These are phyloP conservation scores for Amphilophus citrinellus DNA, from an alignment of 2,113 vertebrate species.

Conservation along the genomic window DNA sequence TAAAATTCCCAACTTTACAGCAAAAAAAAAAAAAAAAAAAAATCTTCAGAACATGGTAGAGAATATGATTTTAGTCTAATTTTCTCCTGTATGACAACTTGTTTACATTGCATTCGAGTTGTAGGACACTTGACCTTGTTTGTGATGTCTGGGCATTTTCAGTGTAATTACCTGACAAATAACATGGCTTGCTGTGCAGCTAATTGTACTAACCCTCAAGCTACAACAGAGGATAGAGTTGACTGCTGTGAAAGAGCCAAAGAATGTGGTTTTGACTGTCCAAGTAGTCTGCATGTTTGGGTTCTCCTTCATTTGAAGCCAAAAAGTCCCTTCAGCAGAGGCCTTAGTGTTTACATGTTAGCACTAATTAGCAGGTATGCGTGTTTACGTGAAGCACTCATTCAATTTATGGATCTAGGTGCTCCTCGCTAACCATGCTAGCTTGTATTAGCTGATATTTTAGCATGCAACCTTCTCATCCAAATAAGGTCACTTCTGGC, in stretches of 20 bases:
- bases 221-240: conserved; percentile 23
- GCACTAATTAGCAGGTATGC: background rate
- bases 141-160: background rate
- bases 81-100: background rate
- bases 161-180: background rate
- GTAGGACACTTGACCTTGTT: background rate
- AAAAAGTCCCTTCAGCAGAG: conserved; percentile 12
- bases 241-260: conserved; percentile 20
- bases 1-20: background rate
- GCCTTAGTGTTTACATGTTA: background rate
- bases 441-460: background rate
- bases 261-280: conserved; percentile 32
- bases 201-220: background rate
- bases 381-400: background rate
- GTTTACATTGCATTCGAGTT: background rate
- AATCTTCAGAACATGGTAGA: background rate
- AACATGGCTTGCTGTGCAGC: background rate
- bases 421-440: background rate
- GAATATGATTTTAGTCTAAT: background rate
- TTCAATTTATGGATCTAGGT: background rate
- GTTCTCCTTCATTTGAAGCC: conserved; percentile 1
- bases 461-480: too few relatives aligned
- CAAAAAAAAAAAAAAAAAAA: background rate
- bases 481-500: background rate
- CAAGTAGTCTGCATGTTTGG: conserved; percentile 6